These are phyloP conservation scores for Eupithecia abbreviata DNA, from an alignment of 2,888 invertebrate genomes.

Conservation along the genomic window DNA sequence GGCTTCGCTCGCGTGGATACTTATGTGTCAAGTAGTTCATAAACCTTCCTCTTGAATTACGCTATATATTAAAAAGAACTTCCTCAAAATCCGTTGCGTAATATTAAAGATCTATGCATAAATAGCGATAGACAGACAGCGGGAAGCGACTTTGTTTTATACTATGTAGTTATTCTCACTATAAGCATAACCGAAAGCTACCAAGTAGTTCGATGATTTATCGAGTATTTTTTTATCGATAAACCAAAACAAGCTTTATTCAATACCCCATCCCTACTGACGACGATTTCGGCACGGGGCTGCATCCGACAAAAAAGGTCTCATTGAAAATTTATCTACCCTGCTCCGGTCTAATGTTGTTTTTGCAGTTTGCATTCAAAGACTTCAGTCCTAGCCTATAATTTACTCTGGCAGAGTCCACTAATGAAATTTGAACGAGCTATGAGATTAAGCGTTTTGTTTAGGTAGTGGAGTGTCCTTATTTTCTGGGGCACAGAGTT, in stretches of 20 bases:
- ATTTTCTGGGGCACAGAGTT: constrained; percentile 20
- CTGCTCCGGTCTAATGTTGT: constrained; percentile 59
- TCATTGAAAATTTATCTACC: constrained; percentile 77
- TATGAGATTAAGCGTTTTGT: constrained; percentile 49
- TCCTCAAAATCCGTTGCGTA: no score
- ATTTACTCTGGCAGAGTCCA: constrained; percentile 47
- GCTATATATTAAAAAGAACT: no score
- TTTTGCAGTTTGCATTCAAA: constrained; percentile 57
- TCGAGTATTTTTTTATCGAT: constrained; percentile 18
- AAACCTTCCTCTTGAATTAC: no score
- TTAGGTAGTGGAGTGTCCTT: constrained; percentile 29
- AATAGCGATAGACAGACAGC: no score
- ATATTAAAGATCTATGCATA: no score
- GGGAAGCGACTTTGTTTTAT: no score
- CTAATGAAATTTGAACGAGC: constrained; percentile 72
- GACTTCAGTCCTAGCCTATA: constrained; percentile 37
- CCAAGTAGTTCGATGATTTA: background rate
- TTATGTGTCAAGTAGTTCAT: no score
- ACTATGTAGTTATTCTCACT: background rate
- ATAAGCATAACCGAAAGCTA: background rate
- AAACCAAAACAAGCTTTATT: constrained; percentile 6
- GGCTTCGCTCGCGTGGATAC: no score
- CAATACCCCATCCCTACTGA: constrained; percentile 51
- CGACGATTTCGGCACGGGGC: constrained; percentile 58
- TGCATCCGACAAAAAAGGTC: constrained; percentile 68